Percentiles rank a stretch among this genome's conserved stretches.
Conservation (phyloP, 2,888 invertebrate species). For the Halocaridina rubra region DNA sequence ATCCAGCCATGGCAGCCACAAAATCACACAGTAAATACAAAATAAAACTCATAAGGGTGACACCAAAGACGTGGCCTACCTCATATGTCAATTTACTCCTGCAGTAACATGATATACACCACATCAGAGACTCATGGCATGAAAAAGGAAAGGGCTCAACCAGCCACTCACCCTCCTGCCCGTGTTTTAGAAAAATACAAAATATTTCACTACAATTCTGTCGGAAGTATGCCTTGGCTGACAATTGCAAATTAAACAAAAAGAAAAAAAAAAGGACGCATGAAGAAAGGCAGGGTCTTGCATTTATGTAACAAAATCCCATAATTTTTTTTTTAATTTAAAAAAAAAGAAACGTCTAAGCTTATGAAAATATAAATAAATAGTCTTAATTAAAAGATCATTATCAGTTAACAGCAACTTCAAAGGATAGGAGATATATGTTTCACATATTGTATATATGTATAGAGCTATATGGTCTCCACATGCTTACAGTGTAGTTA, state of each 20-base stretch:
- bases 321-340: not conserved
- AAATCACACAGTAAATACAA: not conserved
- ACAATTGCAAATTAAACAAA: not conserved
- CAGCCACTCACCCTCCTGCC: slow-evolving; percentile 6
- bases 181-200: slow-evolving; percentile 52
- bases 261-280: slow-evolving; percentile 4
- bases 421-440: too few relatives aligned
- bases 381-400: too few relatives aligned
- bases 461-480: too few relatives aligned
- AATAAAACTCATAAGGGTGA: slow-evolving; percentile 32
- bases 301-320: slow-evolving; percentile 18
- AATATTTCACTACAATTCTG: slow-evolving; percentile 30
- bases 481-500: slow-evolving; percentile 47
- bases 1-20: not conserved
- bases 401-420: too few relatives aligned
- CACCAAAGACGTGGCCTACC: slow-evolving; percentile 43
- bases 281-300: slow-evolving; percentile 17
- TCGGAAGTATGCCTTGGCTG: slow-evolving; percentile 20
- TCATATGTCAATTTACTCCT: slow-evolving; percentile 40
- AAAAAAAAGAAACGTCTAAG: too few relatives aligned
- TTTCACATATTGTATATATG: too few relatives aligned
- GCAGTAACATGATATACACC: slow-evolving; percentile 42
- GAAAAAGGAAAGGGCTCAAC: not conserved
- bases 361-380: too few relatives aligned
- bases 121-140: slow-evolving; percentile 7